These are phyloP conservation scores for Cinclus cinclus DNA, from an alignment of 2,113 vertebrate genomes.

Conservation along the genomic window DNA sequence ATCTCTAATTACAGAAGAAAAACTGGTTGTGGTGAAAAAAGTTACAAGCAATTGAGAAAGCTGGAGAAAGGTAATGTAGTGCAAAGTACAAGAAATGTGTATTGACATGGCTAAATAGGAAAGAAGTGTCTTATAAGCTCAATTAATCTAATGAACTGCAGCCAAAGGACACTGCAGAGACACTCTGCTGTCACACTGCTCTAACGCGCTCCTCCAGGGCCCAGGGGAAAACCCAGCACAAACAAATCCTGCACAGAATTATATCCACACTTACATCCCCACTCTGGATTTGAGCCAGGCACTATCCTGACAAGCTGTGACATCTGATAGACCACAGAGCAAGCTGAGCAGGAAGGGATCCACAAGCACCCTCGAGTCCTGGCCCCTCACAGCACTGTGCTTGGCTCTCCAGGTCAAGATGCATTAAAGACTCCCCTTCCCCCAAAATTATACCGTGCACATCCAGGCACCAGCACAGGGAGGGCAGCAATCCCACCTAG, in stretches of 20 bases:
- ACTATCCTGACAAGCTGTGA: not conserved
- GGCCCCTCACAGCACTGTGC: not conserved
- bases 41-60: not conserved
- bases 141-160: slow-evolving; percentile 20
- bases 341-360: not conserved
- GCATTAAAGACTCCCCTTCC: not conserved
- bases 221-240: not conserved
- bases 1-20: not conserved
- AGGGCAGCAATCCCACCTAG: not conserved
- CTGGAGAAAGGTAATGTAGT: not conserved
- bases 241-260: not conserved
- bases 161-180: not conserved
- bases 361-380: rapidly evolving
- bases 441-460: not conserved
- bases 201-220: not conserved
- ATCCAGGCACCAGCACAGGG: not conserved
- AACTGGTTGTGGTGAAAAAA: not conserved
- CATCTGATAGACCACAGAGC: rapidly evolving
- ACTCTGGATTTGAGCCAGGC: not conserved
- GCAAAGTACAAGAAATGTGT: not conserved
- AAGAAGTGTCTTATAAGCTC: not conserved
- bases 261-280: not conserved
- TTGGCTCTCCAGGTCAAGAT: not conserved
- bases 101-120: not conserved
- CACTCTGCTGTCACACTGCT: not conserved